Base-by-base conservation (phyloP, 2,888 invertebrate genomes). In the Caenorhabditis angaria region DNA sequence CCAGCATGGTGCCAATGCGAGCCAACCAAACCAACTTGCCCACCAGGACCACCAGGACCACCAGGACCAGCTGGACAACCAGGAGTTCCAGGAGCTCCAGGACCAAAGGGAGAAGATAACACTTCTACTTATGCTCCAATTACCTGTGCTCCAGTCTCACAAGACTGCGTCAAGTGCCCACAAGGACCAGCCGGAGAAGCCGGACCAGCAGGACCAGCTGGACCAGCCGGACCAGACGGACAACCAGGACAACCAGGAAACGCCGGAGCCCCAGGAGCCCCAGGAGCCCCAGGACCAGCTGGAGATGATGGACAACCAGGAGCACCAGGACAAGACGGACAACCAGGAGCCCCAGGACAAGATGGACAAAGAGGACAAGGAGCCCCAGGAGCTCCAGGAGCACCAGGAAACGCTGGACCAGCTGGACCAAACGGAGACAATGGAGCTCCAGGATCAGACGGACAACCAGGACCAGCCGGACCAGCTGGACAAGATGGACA, bases 1-100 rank as follows among this genome's bases (percentile, higher is more conserved):
- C 85, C 85, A 50, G 76, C 83, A 18, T 85, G 80, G 80, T 85
- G 82, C 70, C 85, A 85, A 68, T 85, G 85, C 75, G 83, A 84
- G 75, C 84, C 85, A 51, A 65, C 75, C 50, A 83, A 83, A 76
- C 83, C 82, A 47, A 74, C 73, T 12, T 81, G 82, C 72, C 80
- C 82, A 48, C 81, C 82, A 57, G 81, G 82, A 63, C 80, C 77
- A 50, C 74, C 82, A 58, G 81, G 82, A 67, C 82, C 81, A 47
- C 78, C 80, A 54, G 83, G 84, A 70, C 70, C 65, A 41, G 76
- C 82, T 47, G 84, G 81, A 62, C 70, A 67, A 32, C 73, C 72
- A 61, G 75, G 70, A 65, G 25, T 48, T 50, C 81, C 82, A 47
- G 82, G 82, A 69, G 61, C 65, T 47, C 70, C 77, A 57, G 83